Base-by-base conservation (phyloP, 1,140 invertebrate species). In the Calephelis nemesis region DNA sequence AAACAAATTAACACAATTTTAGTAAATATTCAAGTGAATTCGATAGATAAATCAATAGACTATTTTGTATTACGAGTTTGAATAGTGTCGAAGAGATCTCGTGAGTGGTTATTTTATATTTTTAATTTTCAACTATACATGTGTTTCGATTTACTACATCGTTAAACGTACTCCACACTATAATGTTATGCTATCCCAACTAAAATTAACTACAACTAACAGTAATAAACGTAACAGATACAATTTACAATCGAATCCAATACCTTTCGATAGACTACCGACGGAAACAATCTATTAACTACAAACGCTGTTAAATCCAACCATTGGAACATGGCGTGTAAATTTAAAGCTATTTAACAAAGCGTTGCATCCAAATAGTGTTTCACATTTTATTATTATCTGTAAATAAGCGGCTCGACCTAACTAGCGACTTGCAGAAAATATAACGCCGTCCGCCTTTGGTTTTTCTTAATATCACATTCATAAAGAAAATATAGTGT, bases 381-480 rank as follows among this genome's bases (percentile, higher is more conserved):
- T 79, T 79, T 79, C 85, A 88, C 79, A 87, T 88, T 87, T 87
- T 85, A 87, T 79, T 82, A 81, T 78, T 86, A 82, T 87, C 74
- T 87, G 86, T 77, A 74, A 79, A 87, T 85, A 81, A 79, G 77
- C 75, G 73, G 81, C 78, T 78, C 76, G 75, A 83, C 77, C 71
- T 78, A 73, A 79, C 73, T 74, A 78, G 71, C 82, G 78, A 86
- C 80, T 74, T 78, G 80, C 75, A 77, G 76, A 87, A 87, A 85
- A 84, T 87, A 80, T 79, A 86, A 82, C 77, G 80, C 80, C 77
- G 73, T 80, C 70, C 69, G 70, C 76, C 70, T 64, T 1, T 30
- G 40, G 47, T 9, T 54, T 11, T 8, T 30, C 42, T 39, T 30
- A 5, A 12, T 58, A 6, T 58, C 7, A 58, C 54, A 58, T 30